Evolutionary conservation across 2,797 vertebrate species (phyloP), one percentile per base, ranked within the genome.

Genomic region (Oreonectes daqikongensis): DNA sequence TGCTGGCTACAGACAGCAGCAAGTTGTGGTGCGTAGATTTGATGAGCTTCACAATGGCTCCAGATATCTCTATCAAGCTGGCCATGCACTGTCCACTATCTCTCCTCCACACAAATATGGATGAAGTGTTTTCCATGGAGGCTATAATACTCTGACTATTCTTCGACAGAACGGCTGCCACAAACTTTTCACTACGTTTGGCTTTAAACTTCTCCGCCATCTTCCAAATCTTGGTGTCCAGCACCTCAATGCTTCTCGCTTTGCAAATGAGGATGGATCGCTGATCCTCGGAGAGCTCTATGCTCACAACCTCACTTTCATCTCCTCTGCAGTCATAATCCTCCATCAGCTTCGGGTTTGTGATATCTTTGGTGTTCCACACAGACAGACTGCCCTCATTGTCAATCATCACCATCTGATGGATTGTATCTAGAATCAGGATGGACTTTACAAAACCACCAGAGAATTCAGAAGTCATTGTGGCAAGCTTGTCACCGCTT

Each of bases 81-180:
- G 97, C 97, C 97, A 99, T 98, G 75, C 98, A 99, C 60, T 99
- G 98, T 15, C 98, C 97, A 0, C 96, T 99, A 88, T 99, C 98
- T 83, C 98, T 93, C 80, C 96, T 93, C 98, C 98, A 99, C 74
- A 99, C 96, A 91, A 99, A 99, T 87, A 99, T 97, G 32, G 97
- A 98, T 68, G 97, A 96, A 83, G 97, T 98, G 87, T 98, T 97
- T 89, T 99, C 98, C 95, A 99, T 99, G 84, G 97, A 98, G 28
- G 98, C 98, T 60, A 99, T 95, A 71, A 99, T 99, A 72, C 96
- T 99, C 86, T 99, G 96, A 69, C 96, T 95, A 24, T 95, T 98
- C 88, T 98, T 98, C 72, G 98, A 99, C 55, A 99, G 93, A 81
- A 97, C 95, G 0, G 98, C 98, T 10, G 96, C 97, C 78, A 99